phyloP scores from a whole-genome alignment of 2,113 vertebrate genomes.

The Urocolius indicus region DNA sequence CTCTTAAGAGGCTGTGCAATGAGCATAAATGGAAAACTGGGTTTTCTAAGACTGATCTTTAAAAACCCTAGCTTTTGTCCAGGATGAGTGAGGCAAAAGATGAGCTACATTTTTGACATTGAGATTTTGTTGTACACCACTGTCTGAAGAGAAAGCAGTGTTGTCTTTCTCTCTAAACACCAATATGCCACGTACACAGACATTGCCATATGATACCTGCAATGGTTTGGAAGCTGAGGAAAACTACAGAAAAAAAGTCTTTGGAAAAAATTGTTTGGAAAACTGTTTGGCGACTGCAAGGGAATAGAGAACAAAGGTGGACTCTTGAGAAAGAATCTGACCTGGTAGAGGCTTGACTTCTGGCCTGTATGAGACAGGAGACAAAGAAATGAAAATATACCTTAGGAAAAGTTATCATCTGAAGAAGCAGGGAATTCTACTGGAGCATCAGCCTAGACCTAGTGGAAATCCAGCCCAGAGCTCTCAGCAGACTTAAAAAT shows the following conservation, averaged over 20 bases:
- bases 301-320: background rate
- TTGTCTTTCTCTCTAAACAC: background rate
- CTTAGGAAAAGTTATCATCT: background rate
- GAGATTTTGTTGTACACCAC: background rate
- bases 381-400: background rate
- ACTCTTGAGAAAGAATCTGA: background rate
- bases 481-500: accelerated
- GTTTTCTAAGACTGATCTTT: background rate
- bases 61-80: background rate
- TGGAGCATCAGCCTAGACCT: background rate
- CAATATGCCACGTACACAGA: accelerated
- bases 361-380: background rate
- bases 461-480: accelerated
- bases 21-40: background rate
- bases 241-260: background rate
- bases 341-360: background rate
- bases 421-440: background rate
- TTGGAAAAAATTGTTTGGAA: too few species aligned
- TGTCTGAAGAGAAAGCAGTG: background rate
- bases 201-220: background rate
- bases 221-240: background rate
- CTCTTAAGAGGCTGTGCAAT: background rate
- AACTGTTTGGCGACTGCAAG: background rate
- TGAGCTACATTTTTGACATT: accelerated
- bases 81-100: background rate